A percentile compares a stretch with the other conserved stretches of the same genome.
phyloP scores from a whole-genome alignment of 1,140 invertebrate species.

The Pogonomyrmex barbatus region DNA sequence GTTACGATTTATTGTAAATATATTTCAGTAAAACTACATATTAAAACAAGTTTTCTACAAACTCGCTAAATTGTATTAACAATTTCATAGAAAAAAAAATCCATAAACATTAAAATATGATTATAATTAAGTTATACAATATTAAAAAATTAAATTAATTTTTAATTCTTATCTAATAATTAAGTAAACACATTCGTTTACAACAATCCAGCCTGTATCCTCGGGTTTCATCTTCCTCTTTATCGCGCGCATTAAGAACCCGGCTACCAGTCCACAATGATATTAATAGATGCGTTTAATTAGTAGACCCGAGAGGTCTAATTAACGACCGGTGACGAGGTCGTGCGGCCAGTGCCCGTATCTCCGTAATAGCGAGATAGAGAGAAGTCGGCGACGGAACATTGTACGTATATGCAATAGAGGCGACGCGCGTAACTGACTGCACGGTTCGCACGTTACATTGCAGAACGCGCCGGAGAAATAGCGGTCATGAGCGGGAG shows the following conservation, averaged over 20 bases:
- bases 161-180: not conserved
- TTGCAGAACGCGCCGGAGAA: conserved; percentile 45
- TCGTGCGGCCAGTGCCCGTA: not conserved
- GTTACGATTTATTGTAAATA: conserved; percentile 40
- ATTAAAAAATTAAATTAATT: conserved; percentile 17
- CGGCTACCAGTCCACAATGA: conserved; percentile 38
- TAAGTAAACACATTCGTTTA: not conserved
- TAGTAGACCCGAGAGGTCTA: conserved; percentile 56
- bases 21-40: not conserved
- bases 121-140: not conserved
- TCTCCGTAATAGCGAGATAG: conserved; percentile 20
- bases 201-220: not conserved
- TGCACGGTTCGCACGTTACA: conserved; percentile 48
- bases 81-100: not conserved
- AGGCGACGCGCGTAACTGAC: conserved; percentile 2
- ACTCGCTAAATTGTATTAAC: not conserved
- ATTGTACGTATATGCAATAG: conserved; percentile 20
- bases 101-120: not conserved
- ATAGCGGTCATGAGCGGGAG: conserved; percentile 25
- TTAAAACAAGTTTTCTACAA: not conserved
- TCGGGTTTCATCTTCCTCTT: not conserved
- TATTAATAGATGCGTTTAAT: conserved; percentile 53
- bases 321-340: conserved; percentile 52
- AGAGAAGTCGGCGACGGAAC: conserved; percentile 52
- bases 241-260: conserved; percentile 25